These are phyloP conservation scores for Bellardia bayeri DNA, from an alignment of 2,888 invertebrate genomes.

Conservation along the genomic window DNA sequence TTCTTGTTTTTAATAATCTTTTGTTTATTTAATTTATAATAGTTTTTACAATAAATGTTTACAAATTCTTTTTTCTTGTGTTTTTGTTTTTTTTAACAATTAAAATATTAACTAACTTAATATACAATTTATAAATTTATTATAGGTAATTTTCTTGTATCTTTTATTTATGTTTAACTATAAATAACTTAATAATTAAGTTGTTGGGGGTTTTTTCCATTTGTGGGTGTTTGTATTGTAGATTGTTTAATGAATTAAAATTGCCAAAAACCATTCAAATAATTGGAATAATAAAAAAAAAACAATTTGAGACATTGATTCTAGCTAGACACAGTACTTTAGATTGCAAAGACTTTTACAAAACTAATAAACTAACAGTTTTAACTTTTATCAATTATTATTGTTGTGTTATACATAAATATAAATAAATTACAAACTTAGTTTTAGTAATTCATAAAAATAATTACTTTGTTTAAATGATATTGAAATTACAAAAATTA, in stretches of 20 bases:
- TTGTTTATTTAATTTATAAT: constrained; percentile 13
- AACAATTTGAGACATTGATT: constrained; percentile 23
- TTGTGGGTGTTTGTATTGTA: neutral
- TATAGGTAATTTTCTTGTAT: constrained; percentile 8
- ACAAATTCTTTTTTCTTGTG: constrained; percentile 47
- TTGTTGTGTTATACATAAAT: neutral
- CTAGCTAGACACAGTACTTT: constrained; percentile 26
- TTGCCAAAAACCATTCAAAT: neutral
- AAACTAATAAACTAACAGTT: constrained; percentile 34
- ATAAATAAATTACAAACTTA: constrained; percentile 55
- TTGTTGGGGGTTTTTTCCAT: constrained; percentile 22
- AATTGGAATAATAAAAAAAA: constrained; percentile 2
- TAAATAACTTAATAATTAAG: constrained; percentile 45
- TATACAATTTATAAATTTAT: constrained; percentile 33
- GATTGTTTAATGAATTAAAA: neutral
- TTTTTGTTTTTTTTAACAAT: neutral
- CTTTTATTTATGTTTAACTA: constrained; percentile 43
- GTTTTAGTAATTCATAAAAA: constrained; percentile 61
- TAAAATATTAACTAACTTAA: constrained; percentile 59
- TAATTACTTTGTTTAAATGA: constrained; percentile 46
- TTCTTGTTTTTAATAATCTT: neutral
- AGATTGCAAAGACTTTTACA: constrained; percentile 6
- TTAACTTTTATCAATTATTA: neutral
- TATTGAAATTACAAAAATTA: constrained; percentile 13
- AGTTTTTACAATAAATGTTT: constrained; percentile 34